Evolutionary conservation across 2,888 invertebrate genomes (phyloP), one percentile per base, ranked within the genome.

Genomic region (Masnerella sp.): DNA sequence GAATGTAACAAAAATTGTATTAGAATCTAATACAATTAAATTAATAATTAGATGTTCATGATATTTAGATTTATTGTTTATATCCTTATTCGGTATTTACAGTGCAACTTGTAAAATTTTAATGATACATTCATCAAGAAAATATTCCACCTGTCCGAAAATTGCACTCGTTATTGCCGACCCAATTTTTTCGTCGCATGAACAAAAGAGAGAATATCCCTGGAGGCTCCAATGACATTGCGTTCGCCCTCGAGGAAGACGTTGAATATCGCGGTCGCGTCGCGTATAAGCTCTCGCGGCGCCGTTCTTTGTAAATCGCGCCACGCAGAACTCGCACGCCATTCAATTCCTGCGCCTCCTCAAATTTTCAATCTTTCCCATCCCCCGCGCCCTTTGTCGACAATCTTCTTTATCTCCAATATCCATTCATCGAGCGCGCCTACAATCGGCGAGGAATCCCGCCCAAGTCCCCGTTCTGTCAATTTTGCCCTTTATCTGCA

Each of bases 181-280:
- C 78, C 80, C 54, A 80, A 34, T 75, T 75, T 69, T 75, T 34
- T 15, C 43, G 32, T 43, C n/a, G 28, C 17, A n/a, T 25, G 34
- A 62, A 49, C 61, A 62, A 52, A 62, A 25, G 62, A 9, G 36
- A 52, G 43, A 34, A 15, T n/a, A 11, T 15, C 20, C 45, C 32
- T 25, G 5, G 43, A 47, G 25, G 61, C 54, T 15, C 32, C 40
- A 18, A 54, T 69, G 18, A 40, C 45, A 43, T 28, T 12, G 8
- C 34, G 17, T 43, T 45, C 28, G 20, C 52, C 54, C 47, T 1
- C 38, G 32, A 47, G 61, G 40, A 40, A 61, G 32, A 54, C 45
- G 42, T 36, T 30, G 22, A 34, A 52, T 59, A 59, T 45, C 40
- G 61, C 42, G 25, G 56, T 51, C 28, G 58, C 15, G 34, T 14